Base-by-base conservation (phyloP, 1,140 invertebrate species). In the Heliconius hewitsoni region DNA sequence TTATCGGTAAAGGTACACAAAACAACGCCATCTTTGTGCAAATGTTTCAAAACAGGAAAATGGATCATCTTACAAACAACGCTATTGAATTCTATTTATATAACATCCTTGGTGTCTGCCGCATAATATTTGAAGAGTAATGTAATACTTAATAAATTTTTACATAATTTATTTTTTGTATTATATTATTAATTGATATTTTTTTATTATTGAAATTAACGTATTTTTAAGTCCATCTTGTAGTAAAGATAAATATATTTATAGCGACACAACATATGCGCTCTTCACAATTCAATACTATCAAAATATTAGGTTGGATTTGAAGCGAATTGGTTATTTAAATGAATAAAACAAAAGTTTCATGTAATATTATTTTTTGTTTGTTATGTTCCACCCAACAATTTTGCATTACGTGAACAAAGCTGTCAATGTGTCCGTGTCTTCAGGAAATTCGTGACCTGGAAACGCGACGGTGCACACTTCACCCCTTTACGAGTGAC, bases 361-460 rank as follows among this genome's bases (percentile, higher is more conserved):
- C 30, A 34, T 34, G 3, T 34, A 34, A 34, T 34, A 3, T 34
- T 34, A 34, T 8, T 34, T 3, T 34, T 34, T 37, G 34, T 37
- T 37, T 37, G 6, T 37, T 37, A 37, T 1, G 5, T 37, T 37
- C 34, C 8, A 37, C 6, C 34, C 8, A 37, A 37, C 34, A 6
- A 37, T 8, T 37, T 34, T 37, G 6, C 34, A 16, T 2, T 30
- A 66, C 23, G 13, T 1, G 27, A 66, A 30, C 27, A 66, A 66
- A 27, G 3, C 27, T 27, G 60, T 18, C 60, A 66, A 66, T 66
- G 60, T 66, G 34, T 71, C 23, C 78, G 46, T 79, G 78, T 70
- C 78, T 75, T 79, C 37, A 42, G 27, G 39, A 71, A 19, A 30
- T 66, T 79, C 73, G 73, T 79, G 78, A 79, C 78, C 73, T 75